These are phyloP conservation scores for Heliopora coerulea DNA, from an alignment of 92 coral and sea anemone species.

Conservation along the genomic window DNA sequence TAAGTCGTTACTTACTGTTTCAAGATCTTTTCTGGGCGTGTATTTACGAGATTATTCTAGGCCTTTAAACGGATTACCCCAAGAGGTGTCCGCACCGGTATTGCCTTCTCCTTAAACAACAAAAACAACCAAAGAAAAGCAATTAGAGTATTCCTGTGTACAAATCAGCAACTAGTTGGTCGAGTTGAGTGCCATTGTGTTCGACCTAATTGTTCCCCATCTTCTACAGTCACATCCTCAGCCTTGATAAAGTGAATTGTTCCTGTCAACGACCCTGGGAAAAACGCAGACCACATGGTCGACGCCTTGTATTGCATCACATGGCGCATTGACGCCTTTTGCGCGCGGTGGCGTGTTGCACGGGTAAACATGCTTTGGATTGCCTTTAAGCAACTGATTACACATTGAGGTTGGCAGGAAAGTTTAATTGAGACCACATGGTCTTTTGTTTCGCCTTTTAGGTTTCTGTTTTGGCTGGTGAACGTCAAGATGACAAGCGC, in stretches of 20 bases:
- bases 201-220: background rate
- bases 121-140: background rate
- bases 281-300: constrained; percentile 6
- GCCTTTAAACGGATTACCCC: constrained; percentile 19
- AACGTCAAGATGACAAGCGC: background rate
- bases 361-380: constrained; percentile 2
- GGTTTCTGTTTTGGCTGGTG: background rate
- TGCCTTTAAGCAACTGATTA: constrained; percentile 13
- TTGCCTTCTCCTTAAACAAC: background rate
- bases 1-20: constrained; percentile 24
- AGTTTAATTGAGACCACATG: constrained; percentile 41
- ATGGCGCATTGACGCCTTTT: background rate
- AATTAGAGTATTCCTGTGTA: background rate
- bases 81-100: background rate
- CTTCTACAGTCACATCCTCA: background rate
- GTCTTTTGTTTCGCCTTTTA: constrained; percentile 26
- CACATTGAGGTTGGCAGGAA: constrained; percentile 23
- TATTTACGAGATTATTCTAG: background rate
- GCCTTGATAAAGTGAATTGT: background rate
- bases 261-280: background rate
- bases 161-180: background rate
- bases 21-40: constrained; percentile 9
- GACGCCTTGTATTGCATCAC: constrained; percentile 1
- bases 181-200: background rate
- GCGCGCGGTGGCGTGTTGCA: constrained; percentile 8